Base-by-base conservation (phyloP, 2,113 vertebrate species). In the Pterocles burchelli region DNA sequence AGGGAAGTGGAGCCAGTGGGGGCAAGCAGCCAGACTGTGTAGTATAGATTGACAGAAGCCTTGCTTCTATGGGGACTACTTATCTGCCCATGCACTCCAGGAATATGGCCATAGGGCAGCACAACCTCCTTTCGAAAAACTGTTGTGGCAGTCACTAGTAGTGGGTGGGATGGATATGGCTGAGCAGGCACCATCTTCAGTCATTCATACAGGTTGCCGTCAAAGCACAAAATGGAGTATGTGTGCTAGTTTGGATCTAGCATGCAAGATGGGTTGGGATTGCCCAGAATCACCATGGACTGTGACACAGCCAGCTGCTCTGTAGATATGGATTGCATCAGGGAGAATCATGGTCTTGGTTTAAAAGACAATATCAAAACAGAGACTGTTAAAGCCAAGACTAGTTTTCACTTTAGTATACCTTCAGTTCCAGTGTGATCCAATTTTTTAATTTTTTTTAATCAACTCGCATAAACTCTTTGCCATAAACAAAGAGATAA, bases 1-100 rank as follows among this genome's bases (percentile, higher is more conserved):
- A 41, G n/a, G 10, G 29, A 59, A 18, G 11, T 17, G 54, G 38
- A 68, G 28, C 54, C 87, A 89, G 38, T 0, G 2, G 46, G 28
- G 54, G n/a, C 3, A 13, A 46, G 29, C 1, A 0, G 29, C 33
- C 68, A 61, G 55, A 34, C 46, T 46, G 28, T 0, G 0, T 68
- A 54, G 36, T 33, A 33, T 22, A 52, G 15, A 5, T 46, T 59
- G 18, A 51, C 24, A 19, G 58, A 59, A 68, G 13, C 31, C 78
- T 62, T 41, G 17, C 48, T 62, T 12, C n/a, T 62, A 4, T 29
- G 5, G 28, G 18, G 28, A 58, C 36, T 65, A 58, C 36, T 45
- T 63, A 36, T 15, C 31, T 63, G 16, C 29, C n/a, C 80, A 21
- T 59, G 21, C 36, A 24, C 26, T 66, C 14, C 33, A 73, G 45